Conservation (phyloP, 2,113 vertebrate genomes). For the Rhabdornis inornatus region DNA sequence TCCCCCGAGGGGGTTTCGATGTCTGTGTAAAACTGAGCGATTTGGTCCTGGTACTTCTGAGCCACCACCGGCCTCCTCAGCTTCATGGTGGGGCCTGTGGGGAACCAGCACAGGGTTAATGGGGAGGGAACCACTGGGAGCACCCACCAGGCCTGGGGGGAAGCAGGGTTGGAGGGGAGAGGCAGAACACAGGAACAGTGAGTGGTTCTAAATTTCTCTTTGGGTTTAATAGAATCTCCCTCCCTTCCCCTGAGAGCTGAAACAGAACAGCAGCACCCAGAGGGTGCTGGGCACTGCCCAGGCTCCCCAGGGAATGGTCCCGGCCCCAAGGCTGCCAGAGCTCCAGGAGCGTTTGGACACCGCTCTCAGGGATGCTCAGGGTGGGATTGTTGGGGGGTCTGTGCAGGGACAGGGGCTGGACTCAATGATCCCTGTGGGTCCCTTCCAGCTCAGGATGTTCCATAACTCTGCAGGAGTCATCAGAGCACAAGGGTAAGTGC, state of each 20-base stretch:
- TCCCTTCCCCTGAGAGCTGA: not conserved
- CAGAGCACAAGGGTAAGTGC: rapidly evolving
- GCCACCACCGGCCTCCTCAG: slow-evolving; percentile 78
- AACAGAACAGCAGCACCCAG: not conserved
- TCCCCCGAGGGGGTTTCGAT: not conserved
- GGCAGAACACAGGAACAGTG: not conserved
- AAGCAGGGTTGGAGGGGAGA: not conserved
- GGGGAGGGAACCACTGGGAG: rapidly evolving
- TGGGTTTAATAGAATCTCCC: not conserved
- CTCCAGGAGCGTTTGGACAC: not conserved
- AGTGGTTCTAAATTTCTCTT: not conserved
- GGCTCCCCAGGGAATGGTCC: not conserved
- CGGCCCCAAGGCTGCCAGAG: not conserved
- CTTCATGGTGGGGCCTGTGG: slow-evolving; percentile 88
- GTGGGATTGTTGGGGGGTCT: not conserved
- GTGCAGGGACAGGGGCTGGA: rapidly evolving
- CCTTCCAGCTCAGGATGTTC: not conserved
- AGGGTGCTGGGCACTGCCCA: not conserved
- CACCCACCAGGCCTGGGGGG: rapidly evolving
- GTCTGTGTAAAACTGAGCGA: slow-evolving; percentile 81
- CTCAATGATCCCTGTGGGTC: rapidly evolving
- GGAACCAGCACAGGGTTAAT: rapidly evolving
- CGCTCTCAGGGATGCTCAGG: not conserved
- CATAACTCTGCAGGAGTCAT: not conserved
- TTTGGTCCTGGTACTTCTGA: slow-evolving; percentile 83